Base-by-base conservation (phyloP, 2,113 vertebrate genomes). In the Rhinogobius similis region DNA sequence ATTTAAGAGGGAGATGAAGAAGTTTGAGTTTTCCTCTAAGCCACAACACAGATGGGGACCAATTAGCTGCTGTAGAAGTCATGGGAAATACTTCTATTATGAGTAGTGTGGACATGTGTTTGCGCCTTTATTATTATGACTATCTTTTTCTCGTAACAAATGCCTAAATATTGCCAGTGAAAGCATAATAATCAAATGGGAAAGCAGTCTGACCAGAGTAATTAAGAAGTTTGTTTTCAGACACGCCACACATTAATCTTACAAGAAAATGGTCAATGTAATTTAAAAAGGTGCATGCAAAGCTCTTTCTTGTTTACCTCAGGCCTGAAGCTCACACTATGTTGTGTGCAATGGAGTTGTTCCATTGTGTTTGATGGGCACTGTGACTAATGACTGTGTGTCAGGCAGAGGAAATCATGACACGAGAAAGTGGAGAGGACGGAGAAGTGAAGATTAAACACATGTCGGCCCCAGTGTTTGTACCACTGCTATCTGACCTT, bases 191-290 rank as follows among this genome's bases (percentile, higher is more conserved):
- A 89, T 78, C 81, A 76, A 80, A 85, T 62, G 44, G 59, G 52
- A 82, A 71, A 76, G 69, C 53, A 3, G 38, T 73, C 64, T 38
- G 41, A 82, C 67, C 1, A 3, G 24, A 27, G 70, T 68, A 86
- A 85, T 87, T 90, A 81, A 69, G 66, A 71, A 58, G 79, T 85
- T 86, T 89, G 77, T 84, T 90, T 90, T 84, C 70, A 46, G 82
- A 83, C 75, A 63, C 6, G 63, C 62, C 38, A 67, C 65, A 36
- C 82, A 82, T 91, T 86, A 76, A 86, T 89, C 86, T 88, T 73
- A 2, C 0, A 65, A 73, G 65, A 76, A 78, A 88, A 76, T 81
- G 64, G 36, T 68, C 65, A 75, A 67, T 74, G 53, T 5, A 1
- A 21, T 79, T 59, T 39, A 68, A 61, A 81, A 73, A 65, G 61